Evolutionary conservation across 2,888 invertebrate species (phyloP).

Genomic region (Meteorus colon): DNA sequence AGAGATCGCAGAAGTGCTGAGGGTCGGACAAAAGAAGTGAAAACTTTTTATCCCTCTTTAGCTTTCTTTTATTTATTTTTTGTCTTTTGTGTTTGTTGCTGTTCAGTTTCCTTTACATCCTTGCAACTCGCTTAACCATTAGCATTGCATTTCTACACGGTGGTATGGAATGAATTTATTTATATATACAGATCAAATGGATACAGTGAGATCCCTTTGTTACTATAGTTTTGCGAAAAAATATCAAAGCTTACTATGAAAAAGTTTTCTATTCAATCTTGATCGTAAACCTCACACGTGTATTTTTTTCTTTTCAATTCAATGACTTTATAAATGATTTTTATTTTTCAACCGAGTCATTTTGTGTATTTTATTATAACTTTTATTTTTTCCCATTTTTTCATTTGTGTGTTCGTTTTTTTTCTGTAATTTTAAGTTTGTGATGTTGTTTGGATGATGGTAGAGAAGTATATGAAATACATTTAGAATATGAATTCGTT

Average conservation of each 20-base stretch:
- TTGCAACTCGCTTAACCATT: conserved; percentile 24
- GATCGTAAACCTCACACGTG: not conserved
- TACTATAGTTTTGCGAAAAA: not conserved
- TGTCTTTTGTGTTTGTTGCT: conserved; percentile 9
- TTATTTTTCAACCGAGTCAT: not conserved
- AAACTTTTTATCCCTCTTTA: conserved; percentile 21
- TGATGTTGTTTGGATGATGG: not conserved
- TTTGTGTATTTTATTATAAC: not conserved
- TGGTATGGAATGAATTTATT: conserved; percentile 21
- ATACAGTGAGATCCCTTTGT: not conserved
- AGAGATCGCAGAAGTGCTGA: conserved; percentile 47
- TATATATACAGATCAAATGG: not conserved
- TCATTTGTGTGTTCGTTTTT: not conserved
- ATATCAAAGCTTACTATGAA: conserved; percentile 5
- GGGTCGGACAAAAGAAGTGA: conserved; percentile 33
- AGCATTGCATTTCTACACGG: conserved; percentile 13
- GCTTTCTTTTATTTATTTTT: not conserved
- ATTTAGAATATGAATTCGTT: too few relatives aligned
- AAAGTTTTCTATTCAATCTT: conserved; percentile 13
- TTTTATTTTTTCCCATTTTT: not conserved
- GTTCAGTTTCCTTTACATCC: not conserved
- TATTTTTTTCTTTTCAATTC: conserved; percentile 5
- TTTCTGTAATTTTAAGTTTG: not conserved
- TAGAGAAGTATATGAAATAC: too few relatives aligned
- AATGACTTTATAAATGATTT: not conserved